phyloP scores from a whole-genome alignment of 2,113 vertebrate genomes.

The Ellobius talpinus region DNA sequence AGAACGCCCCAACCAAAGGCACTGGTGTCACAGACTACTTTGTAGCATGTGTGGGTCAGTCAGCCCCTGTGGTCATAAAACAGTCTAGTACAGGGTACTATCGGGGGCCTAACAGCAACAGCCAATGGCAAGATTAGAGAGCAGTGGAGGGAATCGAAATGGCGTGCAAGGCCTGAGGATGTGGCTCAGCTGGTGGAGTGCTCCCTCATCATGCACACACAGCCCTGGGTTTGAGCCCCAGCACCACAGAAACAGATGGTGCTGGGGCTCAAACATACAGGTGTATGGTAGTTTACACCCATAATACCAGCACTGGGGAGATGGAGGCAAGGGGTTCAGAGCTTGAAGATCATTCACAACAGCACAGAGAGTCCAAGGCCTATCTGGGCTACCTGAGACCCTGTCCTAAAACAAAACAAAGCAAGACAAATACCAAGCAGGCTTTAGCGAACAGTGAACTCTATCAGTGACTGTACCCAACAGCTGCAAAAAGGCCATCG shows the following conservation, averaged over 20 bases:
- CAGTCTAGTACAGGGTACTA: neutral
- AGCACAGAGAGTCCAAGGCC: neutral
- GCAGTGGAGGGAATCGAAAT: neutral
- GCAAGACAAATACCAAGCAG: neutral
- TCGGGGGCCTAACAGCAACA: neutral
- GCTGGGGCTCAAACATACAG: too few species aligned
- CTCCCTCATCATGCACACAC: neutral
- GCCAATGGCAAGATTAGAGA: neutral
- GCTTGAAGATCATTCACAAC: too few species aligned
- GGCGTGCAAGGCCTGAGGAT: neutral
- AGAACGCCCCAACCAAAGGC: slow-evolving; percentile 34
- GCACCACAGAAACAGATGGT: neutral
- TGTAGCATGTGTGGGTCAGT: neutral
- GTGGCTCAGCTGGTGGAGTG: neutral
- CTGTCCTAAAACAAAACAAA: neutral
- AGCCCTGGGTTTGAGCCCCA: neutral
- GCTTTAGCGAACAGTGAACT: neutral
- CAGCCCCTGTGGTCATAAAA: neutral
- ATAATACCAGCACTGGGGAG: neutral
- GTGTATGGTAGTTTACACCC: neutral
- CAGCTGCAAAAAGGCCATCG: neutral
- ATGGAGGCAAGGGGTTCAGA: neutral
- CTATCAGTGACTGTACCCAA: neutral
- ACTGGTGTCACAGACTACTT: neutral
- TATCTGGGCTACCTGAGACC: neutral